Evolutionary conservation across 2,797 vertebrate genomes (phyloP).

Genomic region (Malacoctenus gilli): DNA sequence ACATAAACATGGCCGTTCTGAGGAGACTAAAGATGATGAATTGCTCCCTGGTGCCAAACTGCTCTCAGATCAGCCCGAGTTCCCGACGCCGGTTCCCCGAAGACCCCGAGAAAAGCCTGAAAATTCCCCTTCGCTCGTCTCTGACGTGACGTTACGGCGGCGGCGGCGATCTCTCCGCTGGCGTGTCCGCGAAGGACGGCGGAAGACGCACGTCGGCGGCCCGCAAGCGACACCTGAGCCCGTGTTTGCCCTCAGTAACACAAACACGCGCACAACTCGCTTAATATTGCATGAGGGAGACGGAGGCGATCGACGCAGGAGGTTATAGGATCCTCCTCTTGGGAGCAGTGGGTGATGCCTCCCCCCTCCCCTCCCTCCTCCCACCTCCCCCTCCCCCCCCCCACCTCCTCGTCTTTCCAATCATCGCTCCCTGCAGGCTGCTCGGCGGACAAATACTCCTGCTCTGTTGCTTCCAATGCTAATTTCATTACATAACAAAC

Average conservation of each 20-base stretch:
- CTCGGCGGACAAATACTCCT: slow-evolving; percentile 27
- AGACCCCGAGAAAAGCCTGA: no score
- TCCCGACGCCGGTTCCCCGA: no score
- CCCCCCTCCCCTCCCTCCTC: slow-evolving; percentile 6
- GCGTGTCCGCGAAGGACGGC: no score
- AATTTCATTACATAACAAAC: slow-evolving; percentile 35
- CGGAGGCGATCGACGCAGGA: slow-evolving; percentile 43
- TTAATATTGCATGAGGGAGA: slow-evolving; percentile 60
- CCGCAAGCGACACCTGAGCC: slow-evolving; percentile 61
- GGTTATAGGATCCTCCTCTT: slow-evolving; percentile 56
- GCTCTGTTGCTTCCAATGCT: slow-evolving; percentile 10
- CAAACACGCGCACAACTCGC: slow-evolving; percentile 23
- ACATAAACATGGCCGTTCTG: no score
- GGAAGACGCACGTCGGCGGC: neutral
- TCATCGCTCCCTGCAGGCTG: slow-evolving; percentile 19
- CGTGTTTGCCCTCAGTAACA: slow-evolving; percentile 1
- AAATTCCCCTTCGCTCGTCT: no score
- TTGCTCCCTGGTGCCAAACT: no score
- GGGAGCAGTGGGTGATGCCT: slow-evolving; percentile 57
- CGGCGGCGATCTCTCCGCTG: no score
- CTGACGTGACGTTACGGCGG: no score
- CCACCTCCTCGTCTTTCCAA: neutral
- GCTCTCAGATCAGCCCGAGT: no score
- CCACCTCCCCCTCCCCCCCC: slow-evolving; percentile 7
- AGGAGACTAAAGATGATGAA: no score